phyloP scores from a whole-genome alignment of 35 echinoderm and acorn worm species.

The Nesometra sesokonis region DNA sequence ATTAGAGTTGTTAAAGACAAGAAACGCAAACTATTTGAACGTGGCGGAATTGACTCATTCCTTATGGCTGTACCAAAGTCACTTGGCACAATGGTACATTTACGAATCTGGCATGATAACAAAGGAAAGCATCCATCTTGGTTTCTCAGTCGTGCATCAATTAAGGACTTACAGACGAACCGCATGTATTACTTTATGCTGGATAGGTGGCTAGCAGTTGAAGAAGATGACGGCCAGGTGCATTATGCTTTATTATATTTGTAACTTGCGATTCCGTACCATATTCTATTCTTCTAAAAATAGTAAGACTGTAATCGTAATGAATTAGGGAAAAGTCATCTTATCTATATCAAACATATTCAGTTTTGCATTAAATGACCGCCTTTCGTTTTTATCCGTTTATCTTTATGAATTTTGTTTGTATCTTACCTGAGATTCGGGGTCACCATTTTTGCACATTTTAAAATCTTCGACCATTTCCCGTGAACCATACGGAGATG shows the following conservation, averaged over 20 bases:
- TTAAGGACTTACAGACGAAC: constrained; percentile 71
- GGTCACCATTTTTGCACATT: no score
- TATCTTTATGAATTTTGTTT: no score
- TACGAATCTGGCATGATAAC: constrained; percentile 86
- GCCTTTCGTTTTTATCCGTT: no score
- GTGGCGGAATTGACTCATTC: constrained; percentile 81
- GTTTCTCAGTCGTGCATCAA: constrained; percentile 55
- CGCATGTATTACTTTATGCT: constrained; percentile 82
- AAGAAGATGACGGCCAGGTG: constrained; percentile 93
- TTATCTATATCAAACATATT: no score
- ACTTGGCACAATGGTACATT: constrained; percentile 51
- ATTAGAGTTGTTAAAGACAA: constrained; percentile 36
- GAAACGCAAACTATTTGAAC: constrained; percentile 68
- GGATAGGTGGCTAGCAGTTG: constrained; percentile 88
- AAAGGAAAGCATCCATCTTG: constrained; percentile 58
- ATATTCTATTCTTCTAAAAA: no score
- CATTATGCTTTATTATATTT: not conserved
- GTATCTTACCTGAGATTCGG: no score
- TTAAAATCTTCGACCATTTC: no score
- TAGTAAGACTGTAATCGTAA: no score
- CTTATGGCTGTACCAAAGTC: constrained; percentile 35
- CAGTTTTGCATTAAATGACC: no score
- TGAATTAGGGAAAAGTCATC: no score
- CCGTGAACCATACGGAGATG: no score
- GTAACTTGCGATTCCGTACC: no score